These are phyloP conservation scores for Ceratosolen solmsi DNA, from an alignment of 1,140 invertebrate species.

Conservation along the genomic window DNA sequence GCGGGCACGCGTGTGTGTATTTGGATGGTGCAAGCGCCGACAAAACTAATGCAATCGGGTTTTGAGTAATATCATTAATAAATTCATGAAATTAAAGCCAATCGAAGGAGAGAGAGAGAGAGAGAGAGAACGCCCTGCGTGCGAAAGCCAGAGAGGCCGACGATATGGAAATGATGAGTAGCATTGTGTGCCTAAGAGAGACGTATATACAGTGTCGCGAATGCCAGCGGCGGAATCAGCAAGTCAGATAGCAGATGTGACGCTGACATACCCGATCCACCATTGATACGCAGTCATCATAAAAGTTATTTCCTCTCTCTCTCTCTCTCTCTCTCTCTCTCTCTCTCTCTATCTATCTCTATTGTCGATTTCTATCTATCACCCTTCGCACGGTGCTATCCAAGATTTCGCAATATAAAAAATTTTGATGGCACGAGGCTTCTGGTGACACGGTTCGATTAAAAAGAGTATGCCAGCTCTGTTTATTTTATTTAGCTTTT, in stretches of 20 bases:
- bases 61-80: slow-evolving; percentile 39
- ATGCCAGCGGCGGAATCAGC: slow-evolving; percentile 51
- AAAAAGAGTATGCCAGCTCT: neutral
- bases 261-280: slow-evolving; percentile 59
- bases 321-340: neutral
- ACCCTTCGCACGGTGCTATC: too few relatives aligned
- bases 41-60: slow-evolving; percentile 4
- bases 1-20: too few relatives aligned
- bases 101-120: neutral
- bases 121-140: too few relatives aligned
- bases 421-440: neutral
- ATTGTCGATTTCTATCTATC: too few relatives aligned
- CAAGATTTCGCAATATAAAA: neutral
- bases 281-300: slow-evolving; percentile 68
- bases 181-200: slow-evolving; percentile 10
- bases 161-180: slow-evolving; percentile 48
- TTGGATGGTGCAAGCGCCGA: neutral
- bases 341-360: neutral
- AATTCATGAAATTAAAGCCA: slow-evolving; percentile 46
- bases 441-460: neutral
- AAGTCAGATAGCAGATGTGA: slow-evolving; percentile 56
- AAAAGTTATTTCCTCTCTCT: slow-evolving; percentile 5
- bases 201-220: slow-evolving; percentile 4
- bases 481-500: too few relatives aligned
- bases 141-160: neutral